Percentiles rank a stretch among this genome's conserved stretches.
These are phyloP conservation scores for Cecropterus lyciades DNA, from an alignment of 1,140 invertebrate species.

Conservation along the genomic window DNA sequence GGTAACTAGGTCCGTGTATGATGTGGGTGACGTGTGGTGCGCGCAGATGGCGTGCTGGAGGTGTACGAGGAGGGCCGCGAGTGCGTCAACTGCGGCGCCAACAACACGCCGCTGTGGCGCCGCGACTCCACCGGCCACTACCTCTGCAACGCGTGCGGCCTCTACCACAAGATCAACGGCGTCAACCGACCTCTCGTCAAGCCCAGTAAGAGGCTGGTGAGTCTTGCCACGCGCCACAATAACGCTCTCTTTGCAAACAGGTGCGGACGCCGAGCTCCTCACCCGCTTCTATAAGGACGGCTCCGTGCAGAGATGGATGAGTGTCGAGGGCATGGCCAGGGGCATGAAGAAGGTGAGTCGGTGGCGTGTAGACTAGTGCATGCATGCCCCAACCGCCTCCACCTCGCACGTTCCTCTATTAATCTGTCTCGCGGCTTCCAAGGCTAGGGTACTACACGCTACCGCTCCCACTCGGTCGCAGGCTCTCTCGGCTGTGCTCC, in stretches of 20 bases:
- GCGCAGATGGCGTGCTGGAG: constrained; percentile 90
- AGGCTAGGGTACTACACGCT: constrained; percentile 77
- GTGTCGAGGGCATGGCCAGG: constrained; percentile 79
- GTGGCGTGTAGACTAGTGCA: constrained; percentile 82
- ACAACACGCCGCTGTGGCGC: constrained; percentile 97
- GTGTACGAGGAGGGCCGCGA: constrained; percentile 95
- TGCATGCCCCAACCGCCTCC: constrained; percentile 47
- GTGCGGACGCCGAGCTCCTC: constrained; percentile 80
- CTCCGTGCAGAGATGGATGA: constrained; percentile 81
- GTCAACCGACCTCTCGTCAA: constrained; percentile 96
- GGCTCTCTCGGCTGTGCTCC: constrained; percentile 44
- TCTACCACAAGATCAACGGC: constrained; percentile 98
- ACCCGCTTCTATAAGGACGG: constrained; percentile 81
- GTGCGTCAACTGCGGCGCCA: constrained; percentile 98
- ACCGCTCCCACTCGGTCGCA: constrained; percentile 64
- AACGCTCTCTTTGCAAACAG: constrained; percentile 66
- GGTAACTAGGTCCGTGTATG: constrained; percentile 1
- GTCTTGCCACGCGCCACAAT: constrained; percentile 56
- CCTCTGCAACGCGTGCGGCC: constrained; percentile 98
- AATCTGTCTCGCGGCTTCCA: constrained; percentile 50
- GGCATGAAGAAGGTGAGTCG: constrained; percentile 83
- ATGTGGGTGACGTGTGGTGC: constrained; percentile 40
- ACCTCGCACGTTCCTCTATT: constrained; percentile 41
- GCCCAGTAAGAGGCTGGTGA: constrained; percentile 95
- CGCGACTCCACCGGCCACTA: constrained; percentile 98